A percentile compares a stretch with the other conserved stretches of the same genome.
These are phyloP conservation scores for Poecilus cupreus DNA, from an alignment of 2,888 invertebrate genomes.

Conservation along the genomic window DNA sequence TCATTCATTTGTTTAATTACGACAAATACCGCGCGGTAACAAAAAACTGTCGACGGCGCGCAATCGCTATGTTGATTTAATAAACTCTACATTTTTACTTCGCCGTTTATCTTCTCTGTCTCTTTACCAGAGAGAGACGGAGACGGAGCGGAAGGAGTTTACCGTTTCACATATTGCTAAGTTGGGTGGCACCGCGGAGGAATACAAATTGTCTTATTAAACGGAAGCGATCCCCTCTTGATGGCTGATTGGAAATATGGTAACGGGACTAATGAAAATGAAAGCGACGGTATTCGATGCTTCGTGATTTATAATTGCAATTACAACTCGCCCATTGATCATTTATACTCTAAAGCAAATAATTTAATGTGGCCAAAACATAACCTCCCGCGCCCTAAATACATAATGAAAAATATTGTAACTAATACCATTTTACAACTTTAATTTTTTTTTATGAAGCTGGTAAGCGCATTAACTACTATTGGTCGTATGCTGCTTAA, in stretches of 20 bases:
- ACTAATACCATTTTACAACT: too few species aligned
- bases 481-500: too few species aligned
- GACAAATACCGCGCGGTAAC: background rate
- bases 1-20: slow-evolving; percentile 31
- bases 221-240: background rate
- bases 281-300: background rate
- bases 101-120: background rate
- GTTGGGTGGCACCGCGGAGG: background rate
- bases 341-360: too few species aligned
- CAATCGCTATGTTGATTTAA: background rate
- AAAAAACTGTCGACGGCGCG: background rate
- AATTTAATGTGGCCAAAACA: too few species aligned
- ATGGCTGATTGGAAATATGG: background rate
- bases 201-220: slow-evolving; percentile 31
- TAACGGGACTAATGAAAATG: background rate
- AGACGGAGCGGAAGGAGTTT: background rate
- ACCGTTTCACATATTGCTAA: slow-evolving; percentile 6
- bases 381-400: too few species aligned
- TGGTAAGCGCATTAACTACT: too few species aligned
- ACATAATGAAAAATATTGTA: too few species aligned
- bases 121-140: background rate
- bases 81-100: background rate
- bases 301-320: background rate
- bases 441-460: too few species aligned
- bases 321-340: background rate